Evolutionary conservation across 2,888 invertebrate genomes (phyloP), one percentile per base, ranked within the genome.

Genomic region (Phragmatobia fuliginosa): DNA sequence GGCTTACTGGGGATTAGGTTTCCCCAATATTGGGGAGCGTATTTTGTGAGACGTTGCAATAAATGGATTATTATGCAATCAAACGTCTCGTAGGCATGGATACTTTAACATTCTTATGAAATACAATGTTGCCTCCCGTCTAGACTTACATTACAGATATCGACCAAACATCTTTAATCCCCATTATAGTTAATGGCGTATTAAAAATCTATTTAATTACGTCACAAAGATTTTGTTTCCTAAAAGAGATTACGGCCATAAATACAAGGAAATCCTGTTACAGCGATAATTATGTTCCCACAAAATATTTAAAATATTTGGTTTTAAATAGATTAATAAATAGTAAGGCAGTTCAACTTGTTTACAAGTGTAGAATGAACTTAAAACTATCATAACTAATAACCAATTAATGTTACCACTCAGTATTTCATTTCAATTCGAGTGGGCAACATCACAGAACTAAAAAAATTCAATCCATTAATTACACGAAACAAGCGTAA

Each of bases 31-130:
- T 84, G 84, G 87, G 87, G 86, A 83, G 84, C 83, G 82, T 66
- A 78, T 85, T 85, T 88, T 87, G 87, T 87, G 91, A 91, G 91
- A 91, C 90, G 88, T 85, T 88, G 90, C 90, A 89, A 88, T 92
- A 92, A 93, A 90, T 90, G 91, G 90, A 92, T 92, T 92, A 92
- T 92, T 91, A 90, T 91, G 90, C 92, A 92, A 93, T 93, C 91
- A 88, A 88, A 89, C 84, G 85, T 86, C 86, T 85, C 85, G 80
- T 77, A 71, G 64, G 71, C 67, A 72, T 11, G 56, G 62, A 71
- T 73, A 75, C 76, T 77, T 69, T 67, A 62, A 77, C 71, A 73
- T 78, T 67, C 69, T 76, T 79, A 75, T 75, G 33, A 45, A 67
- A 63, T 71, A 80, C 72, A 71, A 70, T 62, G 70, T 69, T 60